Evolutionary conservation across 2,113 vertebrate species (phyloP).

Genomic region (Azemiops feae): DNA sequence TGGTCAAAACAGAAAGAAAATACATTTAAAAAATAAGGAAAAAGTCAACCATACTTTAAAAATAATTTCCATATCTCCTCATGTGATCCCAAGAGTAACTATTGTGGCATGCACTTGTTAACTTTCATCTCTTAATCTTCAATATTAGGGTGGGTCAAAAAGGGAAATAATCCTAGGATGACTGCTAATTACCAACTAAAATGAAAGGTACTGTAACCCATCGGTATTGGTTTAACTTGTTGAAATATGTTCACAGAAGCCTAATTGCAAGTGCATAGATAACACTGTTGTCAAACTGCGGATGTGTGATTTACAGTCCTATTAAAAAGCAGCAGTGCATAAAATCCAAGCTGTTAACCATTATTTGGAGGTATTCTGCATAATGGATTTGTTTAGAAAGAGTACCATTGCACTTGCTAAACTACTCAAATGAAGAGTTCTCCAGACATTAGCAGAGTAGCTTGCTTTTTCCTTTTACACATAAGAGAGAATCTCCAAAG

Average conservation of each 20-base stretch:
- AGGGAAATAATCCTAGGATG: conserved; percentile 24
- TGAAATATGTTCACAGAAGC: conserved; percentile 29
- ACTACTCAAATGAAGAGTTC: background rate
- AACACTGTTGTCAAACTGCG: conserved; percentile 35
- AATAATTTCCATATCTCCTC: conserved; percentile 36
- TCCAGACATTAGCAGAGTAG: background rate
- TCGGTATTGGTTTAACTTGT: conserved; percentile 19
- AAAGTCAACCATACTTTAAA: conserved; percentile 51
- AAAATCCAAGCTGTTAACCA: conserved; percentile 41
- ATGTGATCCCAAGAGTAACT: conserved; percentile 24
- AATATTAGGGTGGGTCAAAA: conserved; percentile 13
- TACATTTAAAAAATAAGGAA: background rate
- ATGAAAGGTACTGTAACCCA: conserved; percentile 27
- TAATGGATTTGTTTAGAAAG: conserved; percentile 33
- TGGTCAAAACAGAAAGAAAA: conserved; percentile 28
- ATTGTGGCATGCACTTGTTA: background rate
- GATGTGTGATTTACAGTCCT: conserved; percentile 47
- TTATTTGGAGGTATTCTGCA: conserved; percentile 26
- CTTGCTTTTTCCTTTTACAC: background rate
- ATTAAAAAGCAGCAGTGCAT: conserved; percentile 36
- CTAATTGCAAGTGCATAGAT: conserved; percentile 39
- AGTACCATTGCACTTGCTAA: background rate
- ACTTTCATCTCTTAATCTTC: conserved; percentile 42
- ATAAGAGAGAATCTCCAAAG: background rate
- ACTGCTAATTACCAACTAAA: conserved; percentile 27